Percentiles rank a stretch among this genome's conserved stretches.
Evolutionary conservation across 2,113 vertebrate species (phyloP).

Genomic region (Thryonomys swinderianus): DNA sequence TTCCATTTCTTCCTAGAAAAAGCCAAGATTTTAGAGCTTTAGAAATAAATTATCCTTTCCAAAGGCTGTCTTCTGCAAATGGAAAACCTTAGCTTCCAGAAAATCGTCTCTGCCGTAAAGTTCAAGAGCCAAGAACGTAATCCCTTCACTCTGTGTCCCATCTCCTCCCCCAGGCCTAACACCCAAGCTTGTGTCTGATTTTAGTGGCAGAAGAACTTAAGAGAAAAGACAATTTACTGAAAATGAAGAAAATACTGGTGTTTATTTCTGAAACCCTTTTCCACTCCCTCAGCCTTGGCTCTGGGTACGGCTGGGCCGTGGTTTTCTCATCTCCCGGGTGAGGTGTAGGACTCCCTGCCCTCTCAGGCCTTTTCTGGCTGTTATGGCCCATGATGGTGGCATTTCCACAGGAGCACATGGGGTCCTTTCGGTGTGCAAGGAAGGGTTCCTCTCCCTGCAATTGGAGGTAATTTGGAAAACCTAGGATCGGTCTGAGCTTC

Average conservation of each 20-base stretch:
- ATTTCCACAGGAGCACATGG: background rate
- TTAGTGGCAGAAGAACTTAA: background rate
- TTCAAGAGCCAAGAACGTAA: conserved; percentile 35
- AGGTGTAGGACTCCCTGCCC: background rate
- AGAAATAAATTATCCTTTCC: conserved; percentile 66
- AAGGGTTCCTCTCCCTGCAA: background rate
- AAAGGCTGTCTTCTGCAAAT: conserved; percentile 56
- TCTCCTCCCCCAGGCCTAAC: background rate
- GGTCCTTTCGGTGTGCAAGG: background rate
- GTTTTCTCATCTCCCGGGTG: background rate
- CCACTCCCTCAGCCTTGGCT: background rate
- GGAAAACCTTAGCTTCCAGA: conserved; percentile 53
- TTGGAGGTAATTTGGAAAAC: conserved; percentile 19
- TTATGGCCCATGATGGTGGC: accelerated
- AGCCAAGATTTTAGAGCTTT: conserved; percentile 67
- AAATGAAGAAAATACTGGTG: conserved; percentile 13
- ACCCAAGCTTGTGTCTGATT: background rate
- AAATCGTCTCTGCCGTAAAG: conserved; percentile 38
- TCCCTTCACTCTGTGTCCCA: background rate
- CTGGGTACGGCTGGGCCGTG: background rate
- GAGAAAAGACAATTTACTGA: background rate
- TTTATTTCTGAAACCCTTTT: background rate
- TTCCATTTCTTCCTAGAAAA: conserved; percentile 62
- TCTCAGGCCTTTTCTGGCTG: background rate
- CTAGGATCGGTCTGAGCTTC: background rate